Conservation (phyloP, 2,113 vertebrate species). For the Pandion haliaetus region DNA sequence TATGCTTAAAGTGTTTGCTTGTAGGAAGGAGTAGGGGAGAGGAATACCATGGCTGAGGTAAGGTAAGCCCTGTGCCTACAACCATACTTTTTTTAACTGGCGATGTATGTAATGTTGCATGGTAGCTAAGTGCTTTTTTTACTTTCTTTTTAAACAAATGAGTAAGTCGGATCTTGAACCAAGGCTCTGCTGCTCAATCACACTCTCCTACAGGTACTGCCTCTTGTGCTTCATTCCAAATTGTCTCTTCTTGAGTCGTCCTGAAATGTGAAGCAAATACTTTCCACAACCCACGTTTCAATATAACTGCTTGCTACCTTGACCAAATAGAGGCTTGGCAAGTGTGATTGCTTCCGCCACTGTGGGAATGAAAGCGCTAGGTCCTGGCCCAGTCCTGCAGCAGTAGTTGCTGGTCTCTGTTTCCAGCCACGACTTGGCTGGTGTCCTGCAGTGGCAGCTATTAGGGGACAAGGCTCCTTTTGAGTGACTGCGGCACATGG, state of each 20-base stretch:
- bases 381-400: rapidly evolving
- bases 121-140: background rate
- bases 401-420: rapidly evolving
- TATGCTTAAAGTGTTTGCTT: background rate
- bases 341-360: rapidly evolving
- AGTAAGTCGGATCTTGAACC: background rate
- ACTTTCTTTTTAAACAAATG: background rate
- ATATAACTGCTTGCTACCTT: background rate
- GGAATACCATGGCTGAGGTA: background rate
- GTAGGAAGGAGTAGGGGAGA: background rate
- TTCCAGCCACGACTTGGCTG: rapidly evolving
- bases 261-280: background rate
- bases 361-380: rapidly evolving
- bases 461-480: rapidly evolving
- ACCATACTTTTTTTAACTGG: background rate
- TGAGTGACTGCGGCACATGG: background rate
- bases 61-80: background rate
- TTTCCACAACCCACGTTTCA: too few species aligned
- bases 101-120: background rate
- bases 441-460: background rate
- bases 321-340: rapidly evolving
- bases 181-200: background rate
- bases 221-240: background rate
- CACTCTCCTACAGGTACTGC: background rate
- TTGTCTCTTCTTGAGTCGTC: background rate